These are phyloP conservation scores for Centrocercus urophasianus DNA, from an alignment of 2,113 vertebrate genomes.

Conservation along the genomic window DNA sequence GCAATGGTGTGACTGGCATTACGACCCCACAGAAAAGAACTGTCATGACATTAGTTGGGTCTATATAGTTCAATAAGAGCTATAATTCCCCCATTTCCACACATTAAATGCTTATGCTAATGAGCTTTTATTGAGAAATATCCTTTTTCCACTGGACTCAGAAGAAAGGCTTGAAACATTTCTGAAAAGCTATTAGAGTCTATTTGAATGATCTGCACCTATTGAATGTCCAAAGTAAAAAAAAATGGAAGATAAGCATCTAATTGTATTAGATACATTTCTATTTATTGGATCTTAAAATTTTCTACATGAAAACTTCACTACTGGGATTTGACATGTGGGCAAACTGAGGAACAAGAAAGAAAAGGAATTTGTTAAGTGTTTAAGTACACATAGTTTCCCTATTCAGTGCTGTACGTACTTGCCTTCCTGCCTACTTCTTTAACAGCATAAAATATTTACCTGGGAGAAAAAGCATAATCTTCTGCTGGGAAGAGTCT, in stretches of 20 bases:
- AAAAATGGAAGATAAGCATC: neutral
- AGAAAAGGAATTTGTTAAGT: neutral
- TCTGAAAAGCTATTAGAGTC: neutral
- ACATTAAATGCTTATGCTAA: neutral
- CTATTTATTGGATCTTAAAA: neutral
- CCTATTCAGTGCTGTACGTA: neutral
- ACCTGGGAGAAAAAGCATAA: neutral
- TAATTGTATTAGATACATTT: neutral
- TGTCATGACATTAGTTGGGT: neutral
- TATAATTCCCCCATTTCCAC: neutral
- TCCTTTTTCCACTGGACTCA: neutral
- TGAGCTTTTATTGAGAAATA: conserved; percentile 8
- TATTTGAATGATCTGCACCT: neutral
- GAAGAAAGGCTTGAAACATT: neutral
- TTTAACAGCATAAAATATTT: neutral
- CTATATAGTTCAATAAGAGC: neutral
- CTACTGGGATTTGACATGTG: neutral
- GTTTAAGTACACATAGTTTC: neutral
- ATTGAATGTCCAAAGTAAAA: neutral
- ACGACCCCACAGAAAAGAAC: neutral
- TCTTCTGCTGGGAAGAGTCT: neutral
- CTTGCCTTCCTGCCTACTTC: neutral
- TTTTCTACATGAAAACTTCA: neutral
- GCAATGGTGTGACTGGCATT: neutral
- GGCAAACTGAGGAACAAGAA: neutral